Conservation (phyloP, 2,797 vertebrate genomes). For the Varecia variegata region DNA sequence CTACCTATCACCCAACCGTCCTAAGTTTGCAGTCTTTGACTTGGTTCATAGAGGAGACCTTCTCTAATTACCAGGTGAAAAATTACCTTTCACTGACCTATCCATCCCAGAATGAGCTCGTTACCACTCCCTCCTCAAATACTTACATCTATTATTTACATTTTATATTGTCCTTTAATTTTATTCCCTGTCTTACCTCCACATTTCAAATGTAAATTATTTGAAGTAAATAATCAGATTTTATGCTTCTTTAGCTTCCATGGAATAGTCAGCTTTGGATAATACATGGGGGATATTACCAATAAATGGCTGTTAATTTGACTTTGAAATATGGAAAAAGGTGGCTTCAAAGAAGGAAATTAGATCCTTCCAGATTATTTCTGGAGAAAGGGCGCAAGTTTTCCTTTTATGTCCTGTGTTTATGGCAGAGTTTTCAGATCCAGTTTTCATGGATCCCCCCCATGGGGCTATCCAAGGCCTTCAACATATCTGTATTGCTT, state of each 20-base stretch:
- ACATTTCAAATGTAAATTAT: neutral
- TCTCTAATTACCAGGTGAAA: neutral
- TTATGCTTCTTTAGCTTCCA: neutral
- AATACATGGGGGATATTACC: neutral
- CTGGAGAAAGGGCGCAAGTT: neutral
- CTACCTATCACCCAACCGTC: neutral
- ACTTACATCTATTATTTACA: neutral
- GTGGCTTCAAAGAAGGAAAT: neutral
- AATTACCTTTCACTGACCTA: neutral
- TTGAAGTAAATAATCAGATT: neutral
- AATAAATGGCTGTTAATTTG: neutral
- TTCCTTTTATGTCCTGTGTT: neutral
- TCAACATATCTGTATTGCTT: neutral
- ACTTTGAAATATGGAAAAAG: neutral
- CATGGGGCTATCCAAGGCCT: neutral
- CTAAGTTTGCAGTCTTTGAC: neutral
- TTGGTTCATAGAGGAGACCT: neutral
- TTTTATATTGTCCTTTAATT: neutral
- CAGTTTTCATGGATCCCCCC: neutral
- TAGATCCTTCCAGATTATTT: neutral
- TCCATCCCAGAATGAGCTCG: neutral
- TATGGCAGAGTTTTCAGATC: neutral
- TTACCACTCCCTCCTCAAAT: neutral
- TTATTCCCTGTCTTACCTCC: neutral
- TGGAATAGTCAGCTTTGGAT: neutral